These are phyloP conservation scores for Hydrochoerus hydrochaeris DNA, from an alignment of 2,113 vertebrate genomes.

Conservation along the genomic window DNA sequence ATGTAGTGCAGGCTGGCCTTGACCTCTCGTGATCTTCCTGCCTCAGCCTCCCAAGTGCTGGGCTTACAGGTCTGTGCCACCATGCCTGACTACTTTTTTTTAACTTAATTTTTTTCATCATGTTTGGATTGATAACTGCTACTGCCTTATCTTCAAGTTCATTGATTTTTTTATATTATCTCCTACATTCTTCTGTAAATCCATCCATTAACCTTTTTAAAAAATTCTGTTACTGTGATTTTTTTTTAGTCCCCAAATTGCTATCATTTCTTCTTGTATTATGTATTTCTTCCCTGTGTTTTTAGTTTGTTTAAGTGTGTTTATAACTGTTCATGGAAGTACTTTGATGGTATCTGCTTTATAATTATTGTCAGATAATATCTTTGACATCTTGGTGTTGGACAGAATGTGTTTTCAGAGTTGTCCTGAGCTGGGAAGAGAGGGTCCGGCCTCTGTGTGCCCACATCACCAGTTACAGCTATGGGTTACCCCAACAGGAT, in stretches of 20 bases:
- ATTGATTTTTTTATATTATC: background rate
- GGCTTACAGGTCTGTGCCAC: background rate
- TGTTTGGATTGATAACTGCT: background rate
- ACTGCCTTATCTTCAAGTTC: background rate
- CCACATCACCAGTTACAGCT: background rate
- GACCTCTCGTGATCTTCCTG: background rate
- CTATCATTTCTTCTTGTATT: background rate
- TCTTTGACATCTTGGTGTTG: background rate
- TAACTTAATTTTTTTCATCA: background rate
- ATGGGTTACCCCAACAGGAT: background rate
- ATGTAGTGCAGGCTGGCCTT: no score
- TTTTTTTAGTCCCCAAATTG: background rate
- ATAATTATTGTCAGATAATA: background rate
- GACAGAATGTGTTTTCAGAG: background rate
- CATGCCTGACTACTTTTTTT: background rate
- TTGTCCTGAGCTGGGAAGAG: background rate
- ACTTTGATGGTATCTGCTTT: background rate
- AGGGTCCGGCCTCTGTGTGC: background rate
- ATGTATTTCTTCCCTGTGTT: background rate
- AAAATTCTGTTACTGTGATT: background rate
- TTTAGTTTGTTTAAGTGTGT: background rate
- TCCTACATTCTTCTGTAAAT: background rate
- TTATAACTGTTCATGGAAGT: background rate
- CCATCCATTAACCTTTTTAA: background rate
- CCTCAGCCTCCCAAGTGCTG: background rate